A percentile compares a stretch with the other conserved stretches of the same genome.
phyloP scores from a whole-genome alignment of 1,140 invertebrate genomes.

The Hyles vespertilio region DNA sequence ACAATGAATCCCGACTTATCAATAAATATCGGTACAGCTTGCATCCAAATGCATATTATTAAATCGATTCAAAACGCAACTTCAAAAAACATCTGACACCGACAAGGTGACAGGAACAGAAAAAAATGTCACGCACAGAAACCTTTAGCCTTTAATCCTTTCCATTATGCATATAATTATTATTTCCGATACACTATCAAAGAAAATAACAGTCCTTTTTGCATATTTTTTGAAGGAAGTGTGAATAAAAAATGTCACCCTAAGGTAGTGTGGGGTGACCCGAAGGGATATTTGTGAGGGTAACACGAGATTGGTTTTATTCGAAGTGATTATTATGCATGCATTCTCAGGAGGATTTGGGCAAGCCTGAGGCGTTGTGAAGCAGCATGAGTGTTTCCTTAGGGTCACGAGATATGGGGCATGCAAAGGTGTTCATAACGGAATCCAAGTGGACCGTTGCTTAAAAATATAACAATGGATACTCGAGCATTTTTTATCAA shows the following conservation, averaged over 20 bases:
- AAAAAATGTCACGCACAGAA: conserved; percentile 57
- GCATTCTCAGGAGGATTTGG: conserved; percentile 69
- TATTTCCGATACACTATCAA: conserved; percentile 71
- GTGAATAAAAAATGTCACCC: conserved; percentile 74
- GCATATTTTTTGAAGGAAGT: conserved; percentile 70
- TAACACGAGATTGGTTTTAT: conserved; percentile 58
- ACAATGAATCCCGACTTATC: conserved; percentile 29
- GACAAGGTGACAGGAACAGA: conserved; percentile 68
- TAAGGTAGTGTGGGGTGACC: conserved; percentile 65
- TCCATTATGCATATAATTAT: conserved; percentile 75
- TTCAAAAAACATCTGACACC: conserved; percentile 48
- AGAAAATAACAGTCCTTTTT: conserved; percentile 70
- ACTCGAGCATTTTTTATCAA: not conserved
- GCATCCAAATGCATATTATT: conserved; percentile 54
- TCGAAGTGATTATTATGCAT: conserved; percentile 65
- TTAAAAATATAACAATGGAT: conserved; percentile 8
- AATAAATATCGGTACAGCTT: conserved; percentile 47
- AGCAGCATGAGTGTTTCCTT: conserved; percentile 42
- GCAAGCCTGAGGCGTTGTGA: conserved; percentile 56
- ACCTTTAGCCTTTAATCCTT: conserved; percentile 63
- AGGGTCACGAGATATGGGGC: conserved; percentile 37
- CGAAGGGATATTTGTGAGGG: conserved; percentile 55
- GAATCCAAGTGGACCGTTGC: conserved; percentile 19
- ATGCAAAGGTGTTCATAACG: conserved; percentile 39
- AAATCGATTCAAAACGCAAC: conserved; percentile 40